A percentile compares a stretch with the other conserved stretches of the same genome.
These are phyloP conservation scores for Phrixothrix hirtus DNA, from an alignment of 2,888 invertebrate genomes.

Conservation along the genomic window DNA sequence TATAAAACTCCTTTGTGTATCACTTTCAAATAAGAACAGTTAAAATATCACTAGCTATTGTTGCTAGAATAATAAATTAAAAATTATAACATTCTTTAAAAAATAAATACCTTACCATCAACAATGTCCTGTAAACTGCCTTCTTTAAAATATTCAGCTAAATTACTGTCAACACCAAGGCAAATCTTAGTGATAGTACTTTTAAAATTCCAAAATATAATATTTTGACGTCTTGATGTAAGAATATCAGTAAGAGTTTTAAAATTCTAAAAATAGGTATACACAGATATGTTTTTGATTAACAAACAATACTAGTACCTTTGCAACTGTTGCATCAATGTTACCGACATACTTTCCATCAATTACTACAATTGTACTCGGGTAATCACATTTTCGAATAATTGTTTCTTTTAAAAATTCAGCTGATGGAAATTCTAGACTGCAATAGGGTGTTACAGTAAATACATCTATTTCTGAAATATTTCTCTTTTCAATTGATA, in stretches of 20 bases:
- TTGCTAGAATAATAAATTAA: background rate
- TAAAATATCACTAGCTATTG: background rate
- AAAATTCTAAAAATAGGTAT: conserved; percentile 57
- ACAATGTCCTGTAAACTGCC: conserved; percentile 42
- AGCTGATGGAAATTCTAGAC: conserved; percentile 79
- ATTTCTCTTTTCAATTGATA: conserved; percentile 43
- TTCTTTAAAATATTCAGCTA: conserved; percentile 41
- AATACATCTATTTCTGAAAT: too few relatives aligned
- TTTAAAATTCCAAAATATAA: conserved; percentile 59
- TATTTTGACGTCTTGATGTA: conserved; percentile 55
- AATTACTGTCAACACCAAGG: conserved; percentile 44
- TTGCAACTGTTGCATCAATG: conserved; percentile 66
- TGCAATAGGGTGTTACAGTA: conserved; percentile 70
- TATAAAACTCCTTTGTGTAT: too few relatives aligned
- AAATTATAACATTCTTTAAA: background rate
- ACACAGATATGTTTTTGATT: background rate
- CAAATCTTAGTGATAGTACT: conserved; percentile 49
- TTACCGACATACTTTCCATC: conserved; percentile 61
- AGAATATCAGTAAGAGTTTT: conserved; percentile 61
- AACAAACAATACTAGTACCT: conserved; percentile 50
- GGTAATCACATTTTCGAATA: conserved; percentile 46
- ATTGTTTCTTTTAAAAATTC: conserved; percentile 67
- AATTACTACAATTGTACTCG: conserved; percentile 48
- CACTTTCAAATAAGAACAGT: too few relatives aligned
- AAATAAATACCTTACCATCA: conserved; percentile 32